Conservation (phyloP, 2,113 vertebrate genomes). For the Helogale parvula region DNA sequence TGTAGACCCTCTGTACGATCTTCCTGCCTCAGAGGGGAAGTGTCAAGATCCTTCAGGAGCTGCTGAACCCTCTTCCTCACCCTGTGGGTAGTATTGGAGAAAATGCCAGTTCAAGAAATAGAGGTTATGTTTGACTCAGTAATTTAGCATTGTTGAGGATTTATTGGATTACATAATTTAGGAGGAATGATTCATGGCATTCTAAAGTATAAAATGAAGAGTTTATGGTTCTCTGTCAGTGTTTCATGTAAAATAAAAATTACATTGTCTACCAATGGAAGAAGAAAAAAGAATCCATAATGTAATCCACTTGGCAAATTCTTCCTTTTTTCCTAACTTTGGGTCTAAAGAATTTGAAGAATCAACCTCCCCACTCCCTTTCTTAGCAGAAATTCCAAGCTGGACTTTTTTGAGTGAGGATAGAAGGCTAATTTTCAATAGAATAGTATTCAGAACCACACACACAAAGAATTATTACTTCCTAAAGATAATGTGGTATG, state of each 20-base stretch:
- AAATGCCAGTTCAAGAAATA: constrained; percentile 25
- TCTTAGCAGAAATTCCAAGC: neutral
- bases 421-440: neutral
- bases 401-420: neutral
- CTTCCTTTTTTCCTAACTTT: constrained; percentile 42
- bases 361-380: neutral
- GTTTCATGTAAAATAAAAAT: constrained; percentile 51
- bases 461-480: neutral
- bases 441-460: neutral
- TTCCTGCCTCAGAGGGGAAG: neutral
- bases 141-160: constrained; percentile 30
- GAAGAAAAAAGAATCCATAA: constrained; percentile 23
- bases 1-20: neutral
- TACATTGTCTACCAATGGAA: constrained; percentile 1
- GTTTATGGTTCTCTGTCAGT: constrained; percentile 27
- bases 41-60: neutral
- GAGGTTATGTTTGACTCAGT: neutral
- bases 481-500: neutral
- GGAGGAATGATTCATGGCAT: constrained; percentile 33
- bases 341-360: constrained; percentile 4
- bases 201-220: constrained; percentile 28
- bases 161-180: constrained; percentile 53
- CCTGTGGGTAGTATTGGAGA: neutral
- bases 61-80: neutral
- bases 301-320: constrained; percentile 31